These are phyloP conservation scores for Tetragonisca angustula DNA, from an alignment of 2,888 invertebrate genomes.

Conservation along the genomic window DNA sequence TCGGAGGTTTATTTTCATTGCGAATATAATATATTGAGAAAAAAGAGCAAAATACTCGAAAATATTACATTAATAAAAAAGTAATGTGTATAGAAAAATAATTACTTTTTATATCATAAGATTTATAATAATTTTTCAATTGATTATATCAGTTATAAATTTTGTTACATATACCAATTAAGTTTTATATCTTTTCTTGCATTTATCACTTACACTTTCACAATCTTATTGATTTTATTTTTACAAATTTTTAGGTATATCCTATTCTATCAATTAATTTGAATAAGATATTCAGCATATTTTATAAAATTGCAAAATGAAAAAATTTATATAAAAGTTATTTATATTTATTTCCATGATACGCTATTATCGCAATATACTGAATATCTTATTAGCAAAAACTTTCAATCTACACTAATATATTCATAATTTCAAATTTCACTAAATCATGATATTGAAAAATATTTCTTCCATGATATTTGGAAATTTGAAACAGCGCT, in stretches of 20 bases:
- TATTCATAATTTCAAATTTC: slow-evolving; percentile 46
- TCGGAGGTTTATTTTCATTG: background rate
- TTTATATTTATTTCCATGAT: background rate
- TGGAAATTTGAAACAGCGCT: slow-evolving; percentile 39
- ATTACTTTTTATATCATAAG: slow-evolving; percentile 5
- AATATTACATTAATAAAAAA: background rate
- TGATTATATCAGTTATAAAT: slow-evolving; percentile 36
- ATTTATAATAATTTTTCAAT: slow-evolving; percentile 9
- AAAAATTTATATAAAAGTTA: background rate
- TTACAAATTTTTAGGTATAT: slow-evolving; percentile 63
- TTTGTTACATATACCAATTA: slow-evolving; percentile 36
- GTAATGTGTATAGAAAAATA: background rate
- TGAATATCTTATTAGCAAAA: slow-evolving; percentile 48
- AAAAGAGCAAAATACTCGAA: background rate
- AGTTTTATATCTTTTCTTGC: slow-evolving; percentile 5
- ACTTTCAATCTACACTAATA: slow-evolving; percentile 55
- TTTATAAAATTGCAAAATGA: background rate
- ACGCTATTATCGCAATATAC: slow-evolving; percentile 8
- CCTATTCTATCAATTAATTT: slow-evolving; percentile 66
- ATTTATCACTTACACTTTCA: slow-evolving; percentile 34
- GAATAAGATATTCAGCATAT: slow-evolving; percentile 57
- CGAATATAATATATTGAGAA: slow-evolving; percentile 4
- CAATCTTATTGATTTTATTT: slow-evolving; percentile 43
- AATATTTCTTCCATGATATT: slow-evolving; percentile 30
- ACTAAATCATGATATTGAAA: slow-evolving; percentile 22